Evolutionary conservation across 2,113 vertebrate genomes (phyloP).

Genomic region (Pygoscelis antarcticus): DNA sequence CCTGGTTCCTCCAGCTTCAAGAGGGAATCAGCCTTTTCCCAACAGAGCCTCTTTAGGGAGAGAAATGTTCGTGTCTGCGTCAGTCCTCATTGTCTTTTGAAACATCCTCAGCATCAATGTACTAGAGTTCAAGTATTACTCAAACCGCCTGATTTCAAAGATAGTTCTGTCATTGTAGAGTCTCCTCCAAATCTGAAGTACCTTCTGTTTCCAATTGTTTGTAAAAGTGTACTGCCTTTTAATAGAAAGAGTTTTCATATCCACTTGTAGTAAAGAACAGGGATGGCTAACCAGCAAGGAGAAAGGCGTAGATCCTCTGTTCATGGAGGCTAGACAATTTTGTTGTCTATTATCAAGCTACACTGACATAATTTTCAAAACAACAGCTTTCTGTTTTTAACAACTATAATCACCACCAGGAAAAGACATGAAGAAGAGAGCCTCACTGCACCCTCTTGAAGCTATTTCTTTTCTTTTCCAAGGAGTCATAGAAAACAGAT

Average conservation of each 20-base stretch:
- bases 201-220: not conserved
- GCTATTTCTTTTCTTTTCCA: not conserved
- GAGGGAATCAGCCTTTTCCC: not conserved
- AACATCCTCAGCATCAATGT: not conserved
- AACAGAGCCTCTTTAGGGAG: not conserved
- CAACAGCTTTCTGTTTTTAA: not conserved
- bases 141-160: not conserved
- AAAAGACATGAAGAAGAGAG: not conserved
- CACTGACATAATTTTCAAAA: not conserved
- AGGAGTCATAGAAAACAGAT: not conserved
- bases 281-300: not conserved
- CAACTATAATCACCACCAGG: not conserved
- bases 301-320: not conserved
- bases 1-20: not conserved
- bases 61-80: not conserved
- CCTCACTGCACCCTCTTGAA: not conserved
- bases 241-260: not conserved
- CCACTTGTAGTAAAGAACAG: not conserved
- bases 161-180: not conserved
- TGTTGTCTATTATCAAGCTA: not conserved
- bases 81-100: not conserved
- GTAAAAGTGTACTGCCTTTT: not conserved
- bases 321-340: not conserved
- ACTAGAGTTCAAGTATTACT: not conserved
- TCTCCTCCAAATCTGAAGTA: not conserved